A percentile compares a stretch with the other conserved stretches of the same genome.
Conservation (phyloP, 2,113 vertebrate genomes). For the Tautogolabrus adspersus region DNA sequence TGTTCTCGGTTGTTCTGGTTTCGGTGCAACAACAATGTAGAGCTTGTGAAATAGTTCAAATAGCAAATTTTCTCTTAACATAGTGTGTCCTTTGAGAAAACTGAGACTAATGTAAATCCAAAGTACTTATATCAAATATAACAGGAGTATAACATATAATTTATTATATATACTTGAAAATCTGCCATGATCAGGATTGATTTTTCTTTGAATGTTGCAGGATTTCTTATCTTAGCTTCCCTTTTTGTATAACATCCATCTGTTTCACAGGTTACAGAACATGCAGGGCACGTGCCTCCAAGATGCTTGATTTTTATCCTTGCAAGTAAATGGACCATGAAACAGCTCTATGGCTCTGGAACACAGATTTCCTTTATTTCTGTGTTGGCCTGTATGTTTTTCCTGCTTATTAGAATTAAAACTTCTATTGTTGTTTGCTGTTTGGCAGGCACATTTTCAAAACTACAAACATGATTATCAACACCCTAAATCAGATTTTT, state of each 20-base stretch:
- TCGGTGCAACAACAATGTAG: too few relatives aligned
- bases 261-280: constrained; percentile 20
- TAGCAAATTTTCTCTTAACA: too few relatives aligned
- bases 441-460: background rate
- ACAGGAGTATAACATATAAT: too few relatives aligned
- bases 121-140: too few relatives aligned
- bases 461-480: too few relatives aligned
- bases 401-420: background rate
- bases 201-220: background rate
- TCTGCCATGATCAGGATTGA: background rate
- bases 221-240: background rate
- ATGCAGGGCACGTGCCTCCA: constrained; percentile 47
- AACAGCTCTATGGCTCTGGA: constrained; percentile 35
- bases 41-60: background rate
- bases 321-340: constrained; percentile 43
- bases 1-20: too few relatives aligned
- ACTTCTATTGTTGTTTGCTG: background rate
- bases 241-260: constrained; percentile 12
- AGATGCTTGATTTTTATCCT: constrained; percentile 44
- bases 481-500: background rate
- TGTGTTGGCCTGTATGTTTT: constrained; percentile 3
- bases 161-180: background rate
- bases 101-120: background rate
- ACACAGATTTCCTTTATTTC: constrained; percentile 18
- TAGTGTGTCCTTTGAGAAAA: too few relatives aligned